phyloP scores from a whole-genome alignment of 2,113 vertebrate species.

The Rhinoderma darwinii region DNA sequence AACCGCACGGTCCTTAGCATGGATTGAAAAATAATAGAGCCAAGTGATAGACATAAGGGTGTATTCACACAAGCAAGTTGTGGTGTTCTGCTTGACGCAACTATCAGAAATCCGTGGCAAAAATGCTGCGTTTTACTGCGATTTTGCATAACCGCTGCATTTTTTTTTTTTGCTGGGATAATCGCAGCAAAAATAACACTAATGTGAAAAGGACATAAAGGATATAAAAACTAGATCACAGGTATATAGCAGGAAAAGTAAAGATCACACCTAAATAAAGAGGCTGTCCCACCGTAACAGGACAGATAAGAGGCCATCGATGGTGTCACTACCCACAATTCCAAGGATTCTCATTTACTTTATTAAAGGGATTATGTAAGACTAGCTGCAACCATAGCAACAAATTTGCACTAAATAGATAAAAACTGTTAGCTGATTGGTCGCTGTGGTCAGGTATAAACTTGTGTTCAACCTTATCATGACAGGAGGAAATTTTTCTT shows the following conservation, averaged over 20 bases:
- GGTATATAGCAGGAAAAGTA: background rate
- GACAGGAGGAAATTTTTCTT: background rate
- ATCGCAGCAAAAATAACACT: too few relatives aligned
- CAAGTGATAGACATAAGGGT: too few relatives aligned
- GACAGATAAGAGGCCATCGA: background rate
- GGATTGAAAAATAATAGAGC: too few relatives aligned
- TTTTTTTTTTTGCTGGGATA: too few relatives aligned
- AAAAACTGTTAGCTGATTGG: background rate
- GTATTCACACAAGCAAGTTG: too few relatives aligned
- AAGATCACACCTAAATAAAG: background rate
- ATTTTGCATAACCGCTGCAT: too few relatives aligned
- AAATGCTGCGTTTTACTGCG: too few relatives aligned
- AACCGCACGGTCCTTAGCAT: too few relatives aligned
- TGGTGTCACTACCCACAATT: background rate
- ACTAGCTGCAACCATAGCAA: background rate
- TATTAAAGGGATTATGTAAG: background rate
- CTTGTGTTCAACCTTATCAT: background rate
- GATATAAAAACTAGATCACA: background rate
- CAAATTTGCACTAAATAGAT: constrained; percentile 17
- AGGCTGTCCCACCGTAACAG: background rate
- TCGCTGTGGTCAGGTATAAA: background rate
- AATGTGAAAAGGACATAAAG: background rate
- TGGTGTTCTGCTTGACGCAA: too few relatives aligned
- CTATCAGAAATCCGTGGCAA: too few relatives aligned
- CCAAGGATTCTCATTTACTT: background rate